Evolutionary conservation across 2,797 vertebrate genomes (phyloP).

Genomic region (Enoplosus armatus): DNA sequence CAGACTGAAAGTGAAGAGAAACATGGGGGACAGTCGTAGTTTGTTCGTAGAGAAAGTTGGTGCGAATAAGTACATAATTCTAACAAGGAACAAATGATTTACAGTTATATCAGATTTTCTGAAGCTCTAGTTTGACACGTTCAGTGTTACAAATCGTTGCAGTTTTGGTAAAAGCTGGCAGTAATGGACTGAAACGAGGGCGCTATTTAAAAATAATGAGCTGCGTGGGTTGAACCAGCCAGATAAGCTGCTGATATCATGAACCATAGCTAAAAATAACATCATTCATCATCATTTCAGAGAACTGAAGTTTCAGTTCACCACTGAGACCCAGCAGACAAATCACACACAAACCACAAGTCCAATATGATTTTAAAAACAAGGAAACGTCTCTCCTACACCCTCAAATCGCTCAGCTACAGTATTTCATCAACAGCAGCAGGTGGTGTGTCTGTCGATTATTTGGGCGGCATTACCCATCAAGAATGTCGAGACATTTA

Average conservation of each 20-base stretch:
- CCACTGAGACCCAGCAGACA: background rate
- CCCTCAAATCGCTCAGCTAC: background rate
- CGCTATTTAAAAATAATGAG: slow-evolving; percentile 58
- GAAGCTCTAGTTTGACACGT: background rate
- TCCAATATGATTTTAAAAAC: background rate
- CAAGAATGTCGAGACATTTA: background rate
- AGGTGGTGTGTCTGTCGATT: background rate
- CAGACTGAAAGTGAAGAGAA: background rate
- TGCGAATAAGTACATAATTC: background rate
- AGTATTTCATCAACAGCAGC: background rate
- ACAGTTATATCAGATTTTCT: background rate
- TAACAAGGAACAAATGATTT: background rate
- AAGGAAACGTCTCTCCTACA: background rate
- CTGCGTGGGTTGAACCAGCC: slow-evolving; percentile 14
- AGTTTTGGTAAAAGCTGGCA: slow-evolving; percentile 7
- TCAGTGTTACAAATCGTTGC: background rate
- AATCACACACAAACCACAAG: background rate
- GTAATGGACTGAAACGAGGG: slow-evolving; percentile 27
- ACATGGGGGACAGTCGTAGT: too few relatives aligned
- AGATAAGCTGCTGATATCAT: slow-evolving; percentile 40
- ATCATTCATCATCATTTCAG: background rate
- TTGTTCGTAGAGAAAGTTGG: too few relatives aligned
- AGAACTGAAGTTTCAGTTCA: background rate
- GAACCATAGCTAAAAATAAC: slow-evolving; percentile 21
- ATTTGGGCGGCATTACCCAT: background rate